Evolutionary conservation across 2,888 invertebrate genomes (phyloP), one percentile per base, ranked within the genome.

Genomic region (Heliothis peltigera): DNA sequence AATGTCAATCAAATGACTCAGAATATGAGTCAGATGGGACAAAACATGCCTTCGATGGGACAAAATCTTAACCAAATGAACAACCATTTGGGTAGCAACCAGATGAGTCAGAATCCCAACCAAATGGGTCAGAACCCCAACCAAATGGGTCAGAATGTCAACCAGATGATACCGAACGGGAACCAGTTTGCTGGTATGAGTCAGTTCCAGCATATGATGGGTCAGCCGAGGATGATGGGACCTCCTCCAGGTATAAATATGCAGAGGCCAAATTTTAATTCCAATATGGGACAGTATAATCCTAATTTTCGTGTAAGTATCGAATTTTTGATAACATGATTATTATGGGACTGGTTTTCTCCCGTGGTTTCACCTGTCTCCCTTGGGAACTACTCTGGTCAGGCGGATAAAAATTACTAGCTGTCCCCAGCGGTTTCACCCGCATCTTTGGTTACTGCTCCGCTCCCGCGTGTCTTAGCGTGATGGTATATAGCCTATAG

Each of bases 291-390:
- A 2, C 92, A 90, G 51, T 92, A 79, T 63, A 93, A 93, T 57
- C 87, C 84, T 42, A 93, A 89, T 87, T 94, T 93, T 92, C 93
- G 94, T 70, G 94, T 95, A 82, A 93, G 94, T 94, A 79, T 65
- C 15, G 8, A 28, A 17, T 25, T 64, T 39, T 52, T 35, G n/a
- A 21, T 19, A 35, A 0, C 10, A 25, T 1, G 6, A 42, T 47
- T 8, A 1, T 15, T 55, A 4, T 3, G 6, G 18, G 12, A 28
- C 2, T 15, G 43, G 4, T 25, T 25, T 25, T 25, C n/a, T n/a
- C n/a, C n/a, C n/a, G n/a, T n/a, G n/a, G n/a, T n/a, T n/a, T n/a
- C n/a, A n/a, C n/a, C n/a, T n/a, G n/a, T n/a, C n/a, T n/a, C n/a
- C n/a, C n/a, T n/a, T n/a, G n/a, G n/a, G n/a, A n/a, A n/a, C n/a